Evolutionary conservation across 1,140 invertebrate species (phyloP).

Genomic region (Coptotermes formosanus): DNA sequence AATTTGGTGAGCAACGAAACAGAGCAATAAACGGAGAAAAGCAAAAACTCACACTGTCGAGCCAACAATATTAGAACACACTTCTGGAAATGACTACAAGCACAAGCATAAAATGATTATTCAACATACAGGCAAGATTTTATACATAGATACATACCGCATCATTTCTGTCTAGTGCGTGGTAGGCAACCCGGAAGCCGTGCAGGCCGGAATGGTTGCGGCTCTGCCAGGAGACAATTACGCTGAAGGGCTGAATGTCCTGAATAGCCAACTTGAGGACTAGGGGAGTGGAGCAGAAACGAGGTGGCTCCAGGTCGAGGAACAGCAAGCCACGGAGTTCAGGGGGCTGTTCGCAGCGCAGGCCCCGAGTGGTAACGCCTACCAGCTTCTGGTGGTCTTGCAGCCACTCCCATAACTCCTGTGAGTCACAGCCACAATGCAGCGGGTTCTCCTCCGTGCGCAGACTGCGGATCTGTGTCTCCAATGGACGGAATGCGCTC

Average conservation of each 20-base stretch:
- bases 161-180: constrained; percentile 64
- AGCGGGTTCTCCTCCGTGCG: constrained; percentile 80
- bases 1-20: no score
- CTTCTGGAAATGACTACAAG: no score
- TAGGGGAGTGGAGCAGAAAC: constrained; percentile 73
- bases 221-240: constrained; percentile 85
- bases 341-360: constrained; percentile 75
- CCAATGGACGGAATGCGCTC: constrained; percentile 71
- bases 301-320: constrained; percentile 70
- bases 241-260: constrained; percentile 84
- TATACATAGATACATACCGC: constrained; percentile 48
- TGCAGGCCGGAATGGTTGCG: constrained; percentile 81
- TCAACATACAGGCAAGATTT: background rate
- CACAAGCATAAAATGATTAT: no score
- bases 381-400: constrained; percentile 76
- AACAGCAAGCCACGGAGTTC: constrained; percentile 73
- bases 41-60: no score
- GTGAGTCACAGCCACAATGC: constrained; percentile 77
- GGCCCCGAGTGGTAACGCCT: constrained; percentile 35
- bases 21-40: no score
- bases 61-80: no score
- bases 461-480: constrained; percentile 75
- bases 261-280: constrained; percentile 79
- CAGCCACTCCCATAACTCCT: constrained; percentile 86
- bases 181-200: constrained; percentile 84